Percentiles rank a stretch among this genome's conserved stretches.
These are phyloP conservation scores for Eupsilia transversa DNA, from an alignment of 2,888 invertebrate genomes.

Conservation along the genomic window DNA sequence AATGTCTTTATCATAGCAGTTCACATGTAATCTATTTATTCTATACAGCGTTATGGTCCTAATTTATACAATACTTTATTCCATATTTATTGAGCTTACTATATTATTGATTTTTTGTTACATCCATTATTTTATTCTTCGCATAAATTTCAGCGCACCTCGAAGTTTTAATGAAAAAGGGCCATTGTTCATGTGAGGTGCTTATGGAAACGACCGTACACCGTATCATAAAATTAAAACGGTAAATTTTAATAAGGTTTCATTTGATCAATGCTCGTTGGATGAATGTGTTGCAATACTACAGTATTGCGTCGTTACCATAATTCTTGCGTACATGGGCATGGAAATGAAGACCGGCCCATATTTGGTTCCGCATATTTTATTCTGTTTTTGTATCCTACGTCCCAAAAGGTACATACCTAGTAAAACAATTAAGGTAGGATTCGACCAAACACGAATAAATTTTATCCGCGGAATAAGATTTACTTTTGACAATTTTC, in stretches of 20 bases:
- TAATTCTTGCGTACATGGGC: slow-evolving; percentile 34
- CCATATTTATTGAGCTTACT: slow-evolving; percentile 62
- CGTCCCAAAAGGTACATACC: background rate
- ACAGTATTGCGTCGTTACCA: slow-evolving; percentile 30
- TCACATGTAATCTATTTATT: slow-evolving; percentile 54
- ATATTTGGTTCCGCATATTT: slow-evolving; percentile 28
- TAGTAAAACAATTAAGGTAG: slow-evolving; percentile 9
- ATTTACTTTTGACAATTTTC: too few species aligned
- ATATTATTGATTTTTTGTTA: slow-evolving; percentile 56
- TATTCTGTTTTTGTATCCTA: slow-evolving; percentile 9
- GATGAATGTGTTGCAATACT: slow-evolving; percentile 50
- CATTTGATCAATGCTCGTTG: slow-evolving; percentile 45
- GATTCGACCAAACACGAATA: too few species aligned
- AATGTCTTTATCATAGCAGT: slow-evolving; percentile 42
- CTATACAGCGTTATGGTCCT: slow-evolving; percentile 68
- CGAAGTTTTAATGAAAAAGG: slow-evolving; percentile 37
- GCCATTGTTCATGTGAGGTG: slow-evolving; percentile 20
- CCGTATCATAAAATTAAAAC: slow-evolving; percentile 60
- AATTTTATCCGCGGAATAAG: too few species aligned
- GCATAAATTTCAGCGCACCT: background rate
- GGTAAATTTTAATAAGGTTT: slow-evolving; percentile 59
- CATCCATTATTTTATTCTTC: slow-evolving; percentile 29
- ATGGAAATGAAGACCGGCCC: slow-evolving; percentile 26
- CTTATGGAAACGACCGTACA: slow-evolving; percentile 21
- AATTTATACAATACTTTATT: slow-evolving; percentile 67